phyloP scores from a whole-genome alignment of 2,888 invertebrate species.

The Trissoscelio sp. region DNA sequence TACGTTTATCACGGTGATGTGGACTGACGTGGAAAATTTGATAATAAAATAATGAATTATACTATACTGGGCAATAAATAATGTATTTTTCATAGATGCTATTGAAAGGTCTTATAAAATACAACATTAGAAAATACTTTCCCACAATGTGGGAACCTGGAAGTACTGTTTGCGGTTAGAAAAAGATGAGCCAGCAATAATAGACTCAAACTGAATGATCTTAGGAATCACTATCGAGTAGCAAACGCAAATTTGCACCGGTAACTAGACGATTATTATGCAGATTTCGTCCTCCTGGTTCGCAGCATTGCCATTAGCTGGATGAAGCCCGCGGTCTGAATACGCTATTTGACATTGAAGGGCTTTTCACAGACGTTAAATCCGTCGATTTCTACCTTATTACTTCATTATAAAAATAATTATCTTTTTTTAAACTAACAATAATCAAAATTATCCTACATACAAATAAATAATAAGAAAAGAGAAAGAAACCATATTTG shows the following conservation, averaged over 20 bases:
- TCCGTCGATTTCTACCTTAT: conserved; percentile 37
- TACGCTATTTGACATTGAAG: conserved; percentile 58
- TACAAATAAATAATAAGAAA: background rate
- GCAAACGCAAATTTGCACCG: conserved; percentile 64
- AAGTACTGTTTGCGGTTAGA: background rate
- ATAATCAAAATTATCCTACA: too few relatives aligned
- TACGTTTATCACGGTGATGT: too few relatives aligned
- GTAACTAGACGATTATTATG: conserved; percentile 66
- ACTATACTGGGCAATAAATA: too few relatives aligned
- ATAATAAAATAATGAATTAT: too few relatives aligned
- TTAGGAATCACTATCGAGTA: conserved; percentile 50
- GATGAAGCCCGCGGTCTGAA: conserved; percentile 48
- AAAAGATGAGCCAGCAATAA: conserved; percentile 29
- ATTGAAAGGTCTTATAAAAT: too few relatives aligned
- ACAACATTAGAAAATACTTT: too few relatives aligned
- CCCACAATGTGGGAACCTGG: too few relatives aligned
- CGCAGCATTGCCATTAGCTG: conserved; percentile 59
- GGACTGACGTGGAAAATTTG: too few relatives aligned
- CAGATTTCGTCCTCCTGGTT: conserved; percentile 58
- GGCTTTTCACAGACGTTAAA: conserved; percentile 53
- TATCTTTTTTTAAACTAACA: background rate
- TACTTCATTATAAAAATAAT: conserved; percentile 17
- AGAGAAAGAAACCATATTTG: too few relatives aligned
- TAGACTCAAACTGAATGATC: conserved; percentile 28
- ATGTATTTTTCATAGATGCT: too few relatives aligned